Percentiles rank a stretch among this genome's conserved stretches.
These are phyloP conservation scores for Xiphydria camelus DNA, from an alignment of 2,888 invertebrate species.

Conservation along the genomic window DNA sequence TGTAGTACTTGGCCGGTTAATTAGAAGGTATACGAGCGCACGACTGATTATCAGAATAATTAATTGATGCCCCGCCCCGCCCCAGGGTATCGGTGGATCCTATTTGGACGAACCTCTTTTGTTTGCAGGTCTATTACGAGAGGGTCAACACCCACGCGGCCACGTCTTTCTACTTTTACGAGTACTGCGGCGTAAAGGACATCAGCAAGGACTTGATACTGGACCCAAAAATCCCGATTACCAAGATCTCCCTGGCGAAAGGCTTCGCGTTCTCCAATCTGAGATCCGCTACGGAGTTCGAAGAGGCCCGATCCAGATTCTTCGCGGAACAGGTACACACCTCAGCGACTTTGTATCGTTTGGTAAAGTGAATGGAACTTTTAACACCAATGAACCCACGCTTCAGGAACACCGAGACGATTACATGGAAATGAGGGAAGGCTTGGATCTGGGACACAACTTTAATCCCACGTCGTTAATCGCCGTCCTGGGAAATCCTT, in stretches of 20 bases:
- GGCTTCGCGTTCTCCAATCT: constrained; percentile 80
- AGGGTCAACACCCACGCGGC: constrained; percentile 79
- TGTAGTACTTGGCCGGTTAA: too few relatives aligned
- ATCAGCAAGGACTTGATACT: constrained; percentile 72
- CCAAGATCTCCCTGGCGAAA: constrained; percentile 77
- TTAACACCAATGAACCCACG: neutral
- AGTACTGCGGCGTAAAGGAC: constrained; percentile 76
- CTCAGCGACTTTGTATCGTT: neutral
- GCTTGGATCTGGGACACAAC: constrained; percentile 67
- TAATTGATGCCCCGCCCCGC: too few relatives aligned
- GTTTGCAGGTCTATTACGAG: constrained; percentile 75
- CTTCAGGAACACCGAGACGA: constrained; percentile 72
- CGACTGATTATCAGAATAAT: too few relatives aligned
- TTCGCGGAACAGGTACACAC: constrained; percentile 68
- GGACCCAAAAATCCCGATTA: constrained; percentile 71
- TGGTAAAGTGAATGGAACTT: neutral
- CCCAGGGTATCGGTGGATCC: too few relatives aligned
- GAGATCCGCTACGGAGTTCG: constrained; percentile 79
- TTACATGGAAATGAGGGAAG: constrained; percentile 84
- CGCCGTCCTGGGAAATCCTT: constrained; percentile 60
- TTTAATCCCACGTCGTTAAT: constrained; percentile 50
- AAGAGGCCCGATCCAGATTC: constrained; percentile 78
- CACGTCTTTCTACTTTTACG: constrained; percentile 76
- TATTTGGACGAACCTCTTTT: too few relatives aligned
- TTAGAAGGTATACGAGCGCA: too few relatives aligned